Evolutionary conservation across 2,797 vertebrate genomes (phyloP), one percentile per base, ranked within the genome.

Genomic region (Leptoclinus maculatus): DNA sequence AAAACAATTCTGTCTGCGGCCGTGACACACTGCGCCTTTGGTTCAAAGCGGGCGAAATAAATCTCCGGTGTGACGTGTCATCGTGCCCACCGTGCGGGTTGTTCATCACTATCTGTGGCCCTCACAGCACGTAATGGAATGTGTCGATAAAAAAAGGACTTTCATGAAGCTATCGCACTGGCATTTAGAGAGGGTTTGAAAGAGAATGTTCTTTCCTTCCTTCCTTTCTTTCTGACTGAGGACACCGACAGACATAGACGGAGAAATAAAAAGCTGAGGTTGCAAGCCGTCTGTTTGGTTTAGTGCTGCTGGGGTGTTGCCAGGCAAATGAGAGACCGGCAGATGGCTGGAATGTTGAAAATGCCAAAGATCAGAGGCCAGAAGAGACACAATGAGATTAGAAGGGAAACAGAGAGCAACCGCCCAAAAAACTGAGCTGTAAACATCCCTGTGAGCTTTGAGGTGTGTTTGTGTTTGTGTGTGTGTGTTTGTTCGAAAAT

Each of bases 311-410:
- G 80, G 47, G 66, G 36, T 72, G 85, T 80, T 90, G 84, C 87
- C 77, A 86, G 73, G 83, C 82, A 93, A 93, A 92, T 90, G 88
- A 92, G 76, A 91, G 87, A 76, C 54, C 79, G 84, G 85, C 88
- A 92, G 88, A 94, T 93, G 89, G 88, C 72, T 91, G 92, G 92
- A 94, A 94, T 93, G 91, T 84, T 12, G 75, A 88, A 93, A 90
- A 89, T 91, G 88, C 76, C 74, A 90, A 83, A 92, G 92, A 91
- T 92, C 92, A 91, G 88, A 93, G 86, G 89, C 81, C 82, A 79
- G 39, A 29, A 51, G 67, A 87, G 83, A 86, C 84, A 92, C 82
- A 88, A 90, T 83, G 76, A 86, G 88, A 92, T 88, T 90, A 86
- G 43, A 88, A 81, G 69, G 79, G 82, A 86, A 87, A 83, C 53